These are phyloP conservation scores for Liolophura sinensis DNA, from an alignment of 1,140 invertebrate genomes.

Conservation along the genomic window DNA sequence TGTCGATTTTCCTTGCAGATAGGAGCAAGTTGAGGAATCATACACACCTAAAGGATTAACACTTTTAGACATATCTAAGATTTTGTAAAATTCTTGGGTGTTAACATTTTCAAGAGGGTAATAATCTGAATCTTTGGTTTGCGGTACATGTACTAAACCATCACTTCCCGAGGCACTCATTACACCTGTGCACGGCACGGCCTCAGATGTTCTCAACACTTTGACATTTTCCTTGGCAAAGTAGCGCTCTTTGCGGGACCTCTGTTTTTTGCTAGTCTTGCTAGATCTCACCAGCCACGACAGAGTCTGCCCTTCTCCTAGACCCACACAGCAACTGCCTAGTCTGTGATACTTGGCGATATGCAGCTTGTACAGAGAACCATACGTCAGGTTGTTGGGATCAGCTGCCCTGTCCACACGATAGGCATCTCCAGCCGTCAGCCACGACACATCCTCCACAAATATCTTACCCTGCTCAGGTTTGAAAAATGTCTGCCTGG, in stretches of 20 bases:
- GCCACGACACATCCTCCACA: slow-evolving; percentile 42
- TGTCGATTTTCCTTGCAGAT: slow-evolving; percentile 35
- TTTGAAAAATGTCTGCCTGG: too few species aligned
- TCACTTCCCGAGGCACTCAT: too few species aligned
- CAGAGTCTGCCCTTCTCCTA: slow-evolving; percentile 2
- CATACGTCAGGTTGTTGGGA: slow-evolving; percentile 48
- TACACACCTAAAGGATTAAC: slow-evolving; percentile 11
- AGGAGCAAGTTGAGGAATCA: slow-evolving; percentile 33
- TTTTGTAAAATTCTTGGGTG: too few species aligned
- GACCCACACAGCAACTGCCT: slow-evolving; percentile 27
- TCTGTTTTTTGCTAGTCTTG: slow-evolving; percentile 18
- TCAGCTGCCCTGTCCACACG: slow-evolving; percentile 50
- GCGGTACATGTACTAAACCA: too few species aligned
- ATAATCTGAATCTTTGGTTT: too few species aligned
- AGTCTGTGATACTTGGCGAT: slow-evolving; percentile 41
- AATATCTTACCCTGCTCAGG: slow-evolving; percentile 34
- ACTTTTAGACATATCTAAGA: too few species aligned
- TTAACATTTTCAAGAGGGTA: too few species aligned
- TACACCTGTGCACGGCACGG: too few species aligned
- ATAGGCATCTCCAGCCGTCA: slow-evolving; percentile 51
- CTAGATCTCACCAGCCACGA: slow-evolving; percentile 16
- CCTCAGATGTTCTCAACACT: slow-evolving; percentile 1
- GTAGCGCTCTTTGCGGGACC: slow-evolving; percentile 24
- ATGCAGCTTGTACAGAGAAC: slow-evolving; percentile 50
- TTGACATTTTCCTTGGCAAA: slow-evolving; percentile 34